These are phyloP conservation scores for Littorina saxatilis DNA, from an alignment of 1,140 invertebrate genomes.

Conservation along the genomic window DNA sequence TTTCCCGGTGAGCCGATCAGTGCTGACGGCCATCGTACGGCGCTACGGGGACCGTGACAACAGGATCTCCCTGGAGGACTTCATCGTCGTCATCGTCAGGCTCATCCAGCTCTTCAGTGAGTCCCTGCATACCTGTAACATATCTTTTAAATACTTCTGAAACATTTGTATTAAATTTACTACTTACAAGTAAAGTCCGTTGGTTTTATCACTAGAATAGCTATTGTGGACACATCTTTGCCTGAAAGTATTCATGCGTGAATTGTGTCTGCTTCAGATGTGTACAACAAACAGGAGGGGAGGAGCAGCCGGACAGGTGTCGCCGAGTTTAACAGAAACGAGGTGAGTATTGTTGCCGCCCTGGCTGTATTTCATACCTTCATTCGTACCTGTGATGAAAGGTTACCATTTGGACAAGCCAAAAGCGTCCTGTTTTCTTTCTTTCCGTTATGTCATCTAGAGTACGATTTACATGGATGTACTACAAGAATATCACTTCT, in stretches of 20 bases:
- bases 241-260: too few relatives aligned
- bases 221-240: too few relatives aligned
- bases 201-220: too few relatives aligned
- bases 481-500: neutral
- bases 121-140: too few relatives aligned
- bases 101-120: conserved; percentile 62
- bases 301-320: conserved; percentile 11
- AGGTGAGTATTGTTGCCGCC: conserved; percentile 39
- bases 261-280: conserved; percentile 29
- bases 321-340: conserved; percentile 39
- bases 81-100: conserved; percentile 62
- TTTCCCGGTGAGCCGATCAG: conserved; percentile 55
- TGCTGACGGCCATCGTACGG: conserved; percentile 60
- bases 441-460: neutral
- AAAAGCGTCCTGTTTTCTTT: neutral
- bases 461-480: neutral
- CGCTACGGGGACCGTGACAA: conserved; percentile 63
- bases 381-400: neutral
- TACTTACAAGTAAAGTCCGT: too few relatives aligned
- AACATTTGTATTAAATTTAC: too few relatives aligned
- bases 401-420: too few relatives aligned
- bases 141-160: too few relatives aligned
- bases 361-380: too few relatives aligned
- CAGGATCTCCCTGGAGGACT: conserved; percentile 55
- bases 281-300: conserved; percentile 15